phyloP scores from a whole-genome alignment of 1,140 invertebrate genomes.

The Muscidifurax raptorellus region DNA sequence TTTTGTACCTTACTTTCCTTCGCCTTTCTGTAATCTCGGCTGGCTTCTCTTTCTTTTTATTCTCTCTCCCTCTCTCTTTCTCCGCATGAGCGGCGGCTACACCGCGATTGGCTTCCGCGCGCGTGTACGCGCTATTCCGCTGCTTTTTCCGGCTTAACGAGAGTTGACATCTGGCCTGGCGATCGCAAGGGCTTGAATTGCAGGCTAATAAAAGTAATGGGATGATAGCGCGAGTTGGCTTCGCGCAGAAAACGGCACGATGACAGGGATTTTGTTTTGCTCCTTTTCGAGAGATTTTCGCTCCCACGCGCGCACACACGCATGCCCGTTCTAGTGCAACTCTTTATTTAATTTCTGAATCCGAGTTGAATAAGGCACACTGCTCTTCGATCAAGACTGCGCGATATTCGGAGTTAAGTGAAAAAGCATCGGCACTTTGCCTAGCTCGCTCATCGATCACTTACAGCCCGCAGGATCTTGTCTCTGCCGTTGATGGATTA shows the following conservation, averaged over 20 bases:
- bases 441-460: constrained; percentile 23
- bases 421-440: neutral
- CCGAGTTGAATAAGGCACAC: too few relatives aligned
- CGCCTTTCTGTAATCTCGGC: neutral
- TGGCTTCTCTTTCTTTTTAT: neutral
- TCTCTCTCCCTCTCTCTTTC: neutral
- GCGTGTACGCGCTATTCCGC: neutral
- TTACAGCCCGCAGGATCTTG: neutral
- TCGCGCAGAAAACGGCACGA: too few relatives aligned
- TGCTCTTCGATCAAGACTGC: too few relatives aligned
- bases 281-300: too few relatives aligned
- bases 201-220: constrained; percentile 35
- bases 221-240: constrained; percentile 12
- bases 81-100: too few relatives aligned
- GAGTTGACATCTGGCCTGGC: constrained; percentile 35
- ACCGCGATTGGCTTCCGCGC: constrained; percentile 25
- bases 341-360: too few relatives aligned
- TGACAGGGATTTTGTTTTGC: too few relatives aligned
- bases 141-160: constrained; percentile 28
- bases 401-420: neutral
- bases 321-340: too few relatives aligned
- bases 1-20: neutral
- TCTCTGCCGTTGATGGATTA: neutral
- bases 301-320: too few relatives aligned
- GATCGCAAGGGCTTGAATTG: constrained; percentile 12